These are phyloP conservation scores for Macrobrachium nipponense DNA, from an alignment of 1,140 invertebrate species.

Conservation along the genomic window DNA sequence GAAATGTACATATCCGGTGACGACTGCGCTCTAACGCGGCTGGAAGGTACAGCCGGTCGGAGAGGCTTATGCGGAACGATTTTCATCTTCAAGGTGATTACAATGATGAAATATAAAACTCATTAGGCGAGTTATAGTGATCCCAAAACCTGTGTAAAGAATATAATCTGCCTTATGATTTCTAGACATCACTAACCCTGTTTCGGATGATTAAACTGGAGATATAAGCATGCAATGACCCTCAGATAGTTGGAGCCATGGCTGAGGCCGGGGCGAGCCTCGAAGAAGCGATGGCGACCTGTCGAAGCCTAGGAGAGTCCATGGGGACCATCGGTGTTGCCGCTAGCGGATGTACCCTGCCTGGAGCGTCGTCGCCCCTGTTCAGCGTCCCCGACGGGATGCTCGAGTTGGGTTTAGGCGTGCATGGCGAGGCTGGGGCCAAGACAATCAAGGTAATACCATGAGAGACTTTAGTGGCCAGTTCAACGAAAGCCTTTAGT, in stretches of 20 bases:
- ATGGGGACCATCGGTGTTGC: constrained; percentile 82
- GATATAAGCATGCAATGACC: background rate
- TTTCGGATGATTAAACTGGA: background rate
- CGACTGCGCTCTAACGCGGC: constrained; percentile 76
- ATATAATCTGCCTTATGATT: too few relatives aligned
- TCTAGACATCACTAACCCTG: too few relatives aligned
- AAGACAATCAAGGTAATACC: constrained; percentile 73
- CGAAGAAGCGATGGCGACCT: constrained; percentile 70
- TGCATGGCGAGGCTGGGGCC: constrained; percentile 89
- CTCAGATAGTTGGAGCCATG: constrained; percentile 79
- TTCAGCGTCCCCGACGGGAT: constrained; percentile 78
- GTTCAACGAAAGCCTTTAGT: background rate
- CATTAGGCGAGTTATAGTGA: background rate
- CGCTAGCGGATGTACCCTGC: constrained; percentile 79
- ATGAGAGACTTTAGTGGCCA: background rate
- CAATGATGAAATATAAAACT: background rate
- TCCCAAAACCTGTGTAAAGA: background rate
- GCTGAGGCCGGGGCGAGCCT: constrained; percentile 75
- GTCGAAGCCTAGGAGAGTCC: constrained; percentile 70
- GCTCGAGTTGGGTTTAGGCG: constrained; percentile 85
- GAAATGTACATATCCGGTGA: constrained; percentile 79
- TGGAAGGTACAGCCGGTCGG: constrained; percentile 74
- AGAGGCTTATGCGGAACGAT: constrained; percentile 82
- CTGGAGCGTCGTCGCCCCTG: constrained; percentile 70
- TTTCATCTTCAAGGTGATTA: constrained; percentile 78